Percentiles rank a stretch among this genome's conserved stretches.
Conservation (phyloP, 1,140 invertebrate genomes). For the Drosophila kohkoa region DNA sequence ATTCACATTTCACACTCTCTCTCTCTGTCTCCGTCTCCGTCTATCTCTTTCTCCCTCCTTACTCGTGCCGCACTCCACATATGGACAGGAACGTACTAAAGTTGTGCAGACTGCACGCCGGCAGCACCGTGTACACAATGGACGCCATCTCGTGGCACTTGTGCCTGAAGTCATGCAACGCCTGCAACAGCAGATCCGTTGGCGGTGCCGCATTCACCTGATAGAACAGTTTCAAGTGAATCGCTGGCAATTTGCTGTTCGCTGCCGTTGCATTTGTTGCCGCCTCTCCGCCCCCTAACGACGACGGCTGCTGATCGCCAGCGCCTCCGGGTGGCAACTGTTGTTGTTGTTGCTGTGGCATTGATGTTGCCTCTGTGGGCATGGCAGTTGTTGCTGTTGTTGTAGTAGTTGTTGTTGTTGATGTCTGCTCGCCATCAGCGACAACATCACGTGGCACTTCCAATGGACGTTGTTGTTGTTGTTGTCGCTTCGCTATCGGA, state of each 20-base stretch:
- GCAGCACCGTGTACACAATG: constrained; percentile 90
- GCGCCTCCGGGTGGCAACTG: constrained; percentile 31
- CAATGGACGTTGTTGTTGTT: neutral
- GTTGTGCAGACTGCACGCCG: constrained; percentile 91
- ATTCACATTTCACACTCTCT: neutral
- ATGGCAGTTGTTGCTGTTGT: constrained; percentile 27
- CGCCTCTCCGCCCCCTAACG: constrained; percentile 2
- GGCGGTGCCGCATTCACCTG: constrained; percentile 87
- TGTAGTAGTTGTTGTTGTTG: constrained; percentile 1
- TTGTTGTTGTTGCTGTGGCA: constrained; percentile 10
- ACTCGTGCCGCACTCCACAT: constrained; percentile 88
- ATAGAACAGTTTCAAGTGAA: constrained; percentile 91
- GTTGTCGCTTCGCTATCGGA: constrained; percentile 65
- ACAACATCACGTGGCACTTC: constrained; percentile 6
- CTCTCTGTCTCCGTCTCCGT: neutral
- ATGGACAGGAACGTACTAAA: constrained; percentile 92
- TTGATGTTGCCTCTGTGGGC: constrained; percentile 16
- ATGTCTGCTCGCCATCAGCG: constrained; percentile 29
- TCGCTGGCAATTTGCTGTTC: constrained; percentile 85
- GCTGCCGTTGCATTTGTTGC: neutral
- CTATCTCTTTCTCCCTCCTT: constrained; percentile 5
- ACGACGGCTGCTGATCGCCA: constrained; percentile 44
- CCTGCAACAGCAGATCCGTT: constrained; percentile 86
- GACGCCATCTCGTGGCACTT: constrained; percentile 85
- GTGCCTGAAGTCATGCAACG: constrained; percentile 86